These are phyloP conservation scores for Hippocampus zosterae DNA, from an alignment of 2,113 vertebrate species.

Conservation along the genomic window DNA sequence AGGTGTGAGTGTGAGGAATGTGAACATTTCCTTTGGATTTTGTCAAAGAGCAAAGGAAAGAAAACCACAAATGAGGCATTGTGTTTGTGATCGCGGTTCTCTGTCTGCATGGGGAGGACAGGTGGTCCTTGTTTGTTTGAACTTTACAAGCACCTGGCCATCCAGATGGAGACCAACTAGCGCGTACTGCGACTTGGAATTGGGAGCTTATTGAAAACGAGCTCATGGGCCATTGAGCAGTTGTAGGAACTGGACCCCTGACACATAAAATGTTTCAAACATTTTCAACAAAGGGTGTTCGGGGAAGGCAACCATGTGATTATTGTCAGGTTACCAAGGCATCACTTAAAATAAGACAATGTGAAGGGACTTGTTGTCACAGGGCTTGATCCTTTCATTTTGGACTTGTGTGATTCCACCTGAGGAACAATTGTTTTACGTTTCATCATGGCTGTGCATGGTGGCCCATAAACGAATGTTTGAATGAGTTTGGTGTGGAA, in stretches of 20 bases:
- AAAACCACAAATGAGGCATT: conserved; percentile 10
- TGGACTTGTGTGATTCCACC: no score
- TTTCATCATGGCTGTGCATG: no score
- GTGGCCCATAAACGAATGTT: no score
- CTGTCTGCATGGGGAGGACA: conserved; percentile 29
- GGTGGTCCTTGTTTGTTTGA: conserved; percentile 53
- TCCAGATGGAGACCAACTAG: conserved; percentile 12
- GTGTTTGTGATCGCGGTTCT: conserved; percentile 10
- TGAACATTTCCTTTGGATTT: conserved; percentile 5
- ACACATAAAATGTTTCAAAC: neutral
- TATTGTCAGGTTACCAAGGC: no score
- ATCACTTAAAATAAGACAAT: no score
- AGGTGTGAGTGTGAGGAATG: no score
- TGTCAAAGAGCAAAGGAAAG: conserved; percentile 22
- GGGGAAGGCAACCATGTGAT: no score
- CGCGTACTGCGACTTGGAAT: conserved; percentile 36
- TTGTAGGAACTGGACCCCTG: neutral
- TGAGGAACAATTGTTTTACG: no score
- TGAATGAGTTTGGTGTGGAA: no score
- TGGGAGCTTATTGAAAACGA: neutral
- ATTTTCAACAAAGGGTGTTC: no score
- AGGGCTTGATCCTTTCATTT: no score
- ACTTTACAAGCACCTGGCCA: conserved; percentile 29
- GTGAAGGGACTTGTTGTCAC: no score
- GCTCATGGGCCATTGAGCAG: neutral